Evolutionary conservation across 2,888 invertebrate species (phyloP).

Genomic region (Ormia ochracea): DNA sequence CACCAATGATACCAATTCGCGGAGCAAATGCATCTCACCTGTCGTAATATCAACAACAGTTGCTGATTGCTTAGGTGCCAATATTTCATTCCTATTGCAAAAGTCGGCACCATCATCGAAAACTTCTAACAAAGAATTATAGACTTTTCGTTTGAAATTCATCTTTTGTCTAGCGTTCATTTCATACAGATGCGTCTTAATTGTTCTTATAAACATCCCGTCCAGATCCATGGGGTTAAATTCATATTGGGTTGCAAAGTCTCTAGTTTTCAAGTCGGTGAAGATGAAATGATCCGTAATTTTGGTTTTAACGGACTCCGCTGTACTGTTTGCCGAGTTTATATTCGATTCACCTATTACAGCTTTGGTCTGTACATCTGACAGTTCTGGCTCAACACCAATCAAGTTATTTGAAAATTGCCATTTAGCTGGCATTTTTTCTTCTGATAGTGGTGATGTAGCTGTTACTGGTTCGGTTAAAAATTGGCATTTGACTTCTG

Average conservation of each 20-base stretch:
- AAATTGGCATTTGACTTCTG: not conserved
- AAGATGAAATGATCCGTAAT: not conserved
- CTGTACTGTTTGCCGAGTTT: too few relatives aligned
- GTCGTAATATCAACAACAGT: slow-evolving; percentile 53
- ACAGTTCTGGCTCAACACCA: too few relatives aligned
- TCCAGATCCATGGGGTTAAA: slow-evolving; percentile 55
- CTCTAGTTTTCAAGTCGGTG: not conserved
- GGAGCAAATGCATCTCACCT: slow-evolving; percentile 67
- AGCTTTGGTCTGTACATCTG: too few relatives aligned
- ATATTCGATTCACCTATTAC: too few relatives aligned
- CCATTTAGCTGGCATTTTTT: too few relatives aligned
- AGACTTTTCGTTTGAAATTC: slow-evolving; percentile 71
- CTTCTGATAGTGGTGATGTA: too few relatives aligned
- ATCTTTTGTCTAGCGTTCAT: slow-evolving; percentile 74
- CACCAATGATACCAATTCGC: slow-evolving; percentile 70
- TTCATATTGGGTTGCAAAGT: slow-evolving; percentile 24
- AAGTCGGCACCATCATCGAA: slow-evolving; percentile 71
- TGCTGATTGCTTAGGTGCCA: slow-evolving; percentile 62
- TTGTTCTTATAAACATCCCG: slow-evolving; percentile 67
- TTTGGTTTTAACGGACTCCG: not conserved
- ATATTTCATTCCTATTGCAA: slow-evolving; percentile 63
- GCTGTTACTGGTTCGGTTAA: too few relatives aligned
- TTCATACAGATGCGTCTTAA: slow-evolving; percentile 68
- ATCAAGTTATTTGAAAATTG: too few relatives aligned
- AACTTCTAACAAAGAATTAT: slow-evolving; percentile 69